Conservation (phyloP, 2,797 vertebrate species). For the Loris lydekkerianus region DNA sequence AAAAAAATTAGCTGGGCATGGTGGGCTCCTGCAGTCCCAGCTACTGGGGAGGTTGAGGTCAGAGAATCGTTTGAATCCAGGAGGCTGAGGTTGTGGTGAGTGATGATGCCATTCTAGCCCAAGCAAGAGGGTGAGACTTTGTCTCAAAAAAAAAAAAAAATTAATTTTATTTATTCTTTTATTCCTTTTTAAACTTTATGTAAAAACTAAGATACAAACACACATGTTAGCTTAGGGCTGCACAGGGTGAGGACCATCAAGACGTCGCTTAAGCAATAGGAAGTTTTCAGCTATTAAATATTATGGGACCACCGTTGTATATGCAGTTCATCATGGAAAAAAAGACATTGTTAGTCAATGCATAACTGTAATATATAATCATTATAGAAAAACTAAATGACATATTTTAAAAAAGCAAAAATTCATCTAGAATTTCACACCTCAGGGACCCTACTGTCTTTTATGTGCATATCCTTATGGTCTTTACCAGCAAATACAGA, state of each 20-base stretch:
- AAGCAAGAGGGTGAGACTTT: not conserved
- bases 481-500: not conserved
- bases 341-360: not conserved
- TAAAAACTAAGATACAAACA: not conserved
- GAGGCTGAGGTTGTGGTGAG: not conserved
- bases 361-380: not conserved
- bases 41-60: not conserved
- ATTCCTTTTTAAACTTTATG: not conserved
- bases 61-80: not conserved
- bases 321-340: not conserved
- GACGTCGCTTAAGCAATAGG: not conserved
- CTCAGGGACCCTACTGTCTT: not conserved
- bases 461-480: not conserved
- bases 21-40: not conserved
- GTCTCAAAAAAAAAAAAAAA: not conserved
- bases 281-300: not conserved
- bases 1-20: not conserved
- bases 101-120: not conserved
- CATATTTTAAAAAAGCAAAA: not conserved
- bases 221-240: not conserved
- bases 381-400: conserved; percentile 48
- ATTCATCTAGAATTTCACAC: not conserved
- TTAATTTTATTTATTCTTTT: not conserved
- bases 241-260: not conserved
- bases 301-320: not conserved